Percentiles rank a stretch among this genome's conserved stretches.
These are phyloP conservation scores for Drosophila prostipennis DNA, from an alignment of 2,888 invertebrate genomes.

Conservation along the genomic window DNA sequence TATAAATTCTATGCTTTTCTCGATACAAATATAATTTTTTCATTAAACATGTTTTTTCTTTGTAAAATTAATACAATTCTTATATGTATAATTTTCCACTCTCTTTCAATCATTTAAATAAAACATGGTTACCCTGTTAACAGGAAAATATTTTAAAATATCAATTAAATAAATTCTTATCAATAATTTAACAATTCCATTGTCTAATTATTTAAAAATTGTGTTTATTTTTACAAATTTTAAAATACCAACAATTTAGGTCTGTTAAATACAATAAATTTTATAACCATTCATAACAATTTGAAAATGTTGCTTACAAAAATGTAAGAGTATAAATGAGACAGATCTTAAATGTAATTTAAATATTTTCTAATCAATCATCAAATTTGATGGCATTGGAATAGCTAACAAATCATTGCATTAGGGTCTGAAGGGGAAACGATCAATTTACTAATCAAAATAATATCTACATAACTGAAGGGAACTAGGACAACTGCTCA, in stretches of 20 bases:
- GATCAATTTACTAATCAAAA: constrained; percentile 28
- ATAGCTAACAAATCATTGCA: constrained; percentile 5
- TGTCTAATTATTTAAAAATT: neutral
- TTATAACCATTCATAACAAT: constrained; percentile 1
- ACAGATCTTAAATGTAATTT: neutral
- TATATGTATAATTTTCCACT: neutral
- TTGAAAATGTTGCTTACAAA: constrained; percentile 2
- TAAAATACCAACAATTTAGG: neutral
- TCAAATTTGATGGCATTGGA: constrained; percentile 15
- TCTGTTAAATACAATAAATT: neutral
- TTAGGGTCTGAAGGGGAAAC: neutral
- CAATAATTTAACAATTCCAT: neutral
- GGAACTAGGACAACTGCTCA: constrained; percentile 37
- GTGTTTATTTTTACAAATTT: neutral
- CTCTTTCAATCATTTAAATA: neutral
- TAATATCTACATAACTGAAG: constrained; percentile 5
- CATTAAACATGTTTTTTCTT: no score
- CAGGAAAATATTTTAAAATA: neutral
- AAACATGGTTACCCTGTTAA: neutral
- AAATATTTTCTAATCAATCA: neutral
- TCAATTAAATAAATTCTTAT: neutral
- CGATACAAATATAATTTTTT: no score
- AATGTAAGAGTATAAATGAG: neutral
- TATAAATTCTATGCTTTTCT: no score
- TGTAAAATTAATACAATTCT: no score